Percentiles rank a stretch among this genome's conserved stretches.
These are phyloP conservation scores for Silurus lanzhouensis DNA, from an alignment of 2,797 vertebrate species.

Conservation along the genomic window DNA sequence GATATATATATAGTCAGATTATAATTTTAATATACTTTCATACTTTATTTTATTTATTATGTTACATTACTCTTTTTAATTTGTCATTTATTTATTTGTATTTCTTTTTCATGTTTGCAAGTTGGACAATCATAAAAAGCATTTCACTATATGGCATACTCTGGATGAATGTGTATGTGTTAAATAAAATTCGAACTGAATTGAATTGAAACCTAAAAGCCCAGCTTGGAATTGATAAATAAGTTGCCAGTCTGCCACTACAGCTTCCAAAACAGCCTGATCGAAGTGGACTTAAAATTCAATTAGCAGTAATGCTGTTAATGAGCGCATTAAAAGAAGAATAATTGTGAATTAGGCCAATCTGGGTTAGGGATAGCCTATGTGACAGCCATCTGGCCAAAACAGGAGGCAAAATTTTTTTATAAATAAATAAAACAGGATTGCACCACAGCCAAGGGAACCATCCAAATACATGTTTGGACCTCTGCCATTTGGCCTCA, in stretches of 20 bases:
- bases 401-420: conserved; percentile 51
- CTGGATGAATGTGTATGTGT: too few species aligned
- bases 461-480: conserved; percentile 45
- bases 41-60: too few species aligned
- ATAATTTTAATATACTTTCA: too few species aligned
- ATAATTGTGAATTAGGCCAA: conserved; percentile 76
- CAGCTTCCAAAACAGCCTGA: conserved; percentile 66
- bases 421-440: conserved; percentile 35
- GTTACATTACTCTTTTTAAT: too few species aligned
- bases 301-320: conserved; percentile 77
- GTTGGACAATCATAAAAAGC: too few species aligned
- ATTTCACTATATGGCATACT: too few species aligned
- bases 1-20: too few species aligned
- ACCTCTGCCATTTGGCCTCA: conserved; percentile 55
- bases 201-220: background rate
- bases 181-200: too few species aligned
- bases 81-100: too few species aligned
- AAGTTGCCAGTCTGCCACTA: conserved; percentile 59
- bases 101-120: too few species aligned
- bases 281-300: conserved; percentile 67
- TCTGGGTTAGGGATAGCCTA: conserved; percentile 69
- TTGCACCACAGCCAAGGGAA: conserved; percentile 46
- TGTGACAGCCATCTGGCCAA: conserved; percentile 78
- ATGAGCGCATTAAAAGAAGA: conserved; percentile 78
- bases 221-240: background rate